Evolutionary conservation across 2,888 invertebrate genomes (phyloP).

Genomic region (Eugnorisma glareosa): DNA sequence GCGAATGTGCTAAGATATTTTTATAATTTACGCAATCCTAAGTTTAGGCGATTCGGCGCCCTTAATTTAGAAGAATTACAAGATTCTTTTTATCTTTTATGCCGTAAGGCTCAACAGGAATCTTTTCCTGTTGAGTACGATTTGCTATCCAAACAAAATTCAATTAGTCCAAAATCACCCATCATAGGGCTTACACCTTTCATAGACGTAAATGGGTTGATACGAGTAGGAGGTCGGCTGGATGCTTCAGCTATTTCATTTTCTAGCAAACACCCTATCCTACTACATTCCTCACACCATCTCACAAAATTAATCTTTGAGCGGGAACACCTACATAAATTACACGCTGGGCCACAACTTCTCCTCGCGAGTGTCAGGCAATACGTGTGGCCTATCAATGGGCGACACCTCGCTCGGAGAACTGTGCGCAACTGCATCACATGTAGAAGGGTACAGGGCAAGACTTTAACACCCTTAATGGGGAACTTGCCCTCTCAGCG

Average conservation of each 20-base stretch:
- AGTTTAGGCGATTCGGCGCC: no score
- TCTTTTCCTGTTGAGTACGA: no score
- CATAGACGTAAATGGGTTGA: background rate
- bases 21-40: no score
- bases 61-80: no score
- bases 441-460: background rate
- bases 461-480: background rate
- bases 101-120: no score
- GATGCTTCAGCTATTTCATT: background rate
- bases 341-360: no score
- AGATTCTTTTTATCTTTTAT: no score
- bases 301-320: slow-evolving; percentile 5
- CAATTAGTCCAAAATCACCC: background rate
- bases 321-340: no score
- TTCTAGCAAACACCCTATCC: background rate
- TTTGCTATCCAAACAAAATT: background rate
- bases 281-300: slow-evolving; percentile 3
- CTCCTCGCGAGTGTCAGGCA: background rate
- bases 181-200: no score
- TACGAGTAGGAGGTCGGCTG: background rate
- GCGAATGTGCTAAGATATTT: no score
- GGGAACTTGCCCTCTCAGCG: background rate
- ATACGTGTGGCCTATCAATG: background rate
- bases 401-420: background rate
- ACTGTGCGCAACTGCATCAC: background rate